Evolutionary conservation across 2,888 invertebrate species (phyloP).

Genomic region (Caradrina kadenii): DNA sequence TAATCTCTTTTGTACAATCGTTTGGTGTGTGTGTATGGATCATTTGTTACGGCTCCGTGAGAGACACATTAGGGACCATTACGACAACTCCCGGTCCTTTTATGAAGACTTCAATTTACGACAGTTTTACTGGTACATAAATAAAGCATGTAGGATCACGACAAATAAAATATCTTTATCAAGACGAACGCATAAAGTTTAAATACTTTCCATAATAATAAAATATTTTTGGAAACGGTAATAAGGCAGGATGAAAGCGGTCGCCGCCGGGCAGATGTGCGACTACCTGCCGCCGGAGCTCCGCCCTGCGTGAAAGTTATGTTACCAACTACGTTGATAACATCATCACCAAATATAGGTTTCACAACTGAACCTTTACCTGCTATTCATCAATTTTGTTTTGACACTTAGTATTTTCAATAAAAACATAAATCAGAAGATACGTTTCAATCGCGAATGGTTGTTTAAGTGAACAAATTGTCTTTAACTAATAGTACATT

Average conservation of each 20-base stretch:
- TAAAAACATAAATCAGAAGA: conserved; percentile 46
- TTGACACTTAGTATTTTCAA: conserved; percentile 55
- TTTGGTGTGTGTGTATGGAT: conserved; percentile 65
- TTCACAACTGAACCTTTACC: conserved; percentile 72
- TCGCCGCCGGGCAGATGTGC: conserved; percentile 86
- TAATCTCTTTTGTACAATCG: conserved; percentile 51
- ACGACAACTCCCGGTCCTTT: conserved; percentile 80
- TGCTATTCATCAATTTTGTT: conserved; percentile 66
- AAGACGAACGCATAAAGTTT: conserved; percentile 82
- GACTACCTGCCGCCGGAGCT: conserved; percentile 81
- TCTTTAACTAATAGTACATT: conserved; percentile 61
- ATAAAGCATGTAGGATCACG: conserved; percentile 82
- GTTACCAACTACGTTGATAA: conserved; percentile 71
- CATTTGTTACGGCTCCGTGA: conserved; percentile 79
- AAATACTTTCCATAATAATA: conserved; percentile 87
- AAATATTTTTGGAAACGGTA: conserved; percentile 88
- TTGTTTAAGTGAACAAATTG: conserved; percentile 50
- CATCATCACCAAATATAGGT: conserved; percentile 74
- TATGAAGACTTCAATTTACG: conserved; percentile 87
- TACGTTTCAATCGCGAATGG: conserved; percentile 49
- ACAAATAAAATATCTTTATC: conserved; percentile 87
- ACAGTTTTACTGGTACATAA: conserved; percentile 87
- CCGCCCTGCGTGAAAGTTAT: conserved; percentile 78
- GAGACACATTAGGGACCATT: conserved; percentile 81
- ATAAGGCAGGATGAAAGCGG: conserved; percentile 88